A percentile compares a stretch with the other conserved stretches of the same genome.
phyloP scores from a whole-genome alignment of 2,797 vertebrate species.

The Schizopygopsis pylzovi region DNA sequence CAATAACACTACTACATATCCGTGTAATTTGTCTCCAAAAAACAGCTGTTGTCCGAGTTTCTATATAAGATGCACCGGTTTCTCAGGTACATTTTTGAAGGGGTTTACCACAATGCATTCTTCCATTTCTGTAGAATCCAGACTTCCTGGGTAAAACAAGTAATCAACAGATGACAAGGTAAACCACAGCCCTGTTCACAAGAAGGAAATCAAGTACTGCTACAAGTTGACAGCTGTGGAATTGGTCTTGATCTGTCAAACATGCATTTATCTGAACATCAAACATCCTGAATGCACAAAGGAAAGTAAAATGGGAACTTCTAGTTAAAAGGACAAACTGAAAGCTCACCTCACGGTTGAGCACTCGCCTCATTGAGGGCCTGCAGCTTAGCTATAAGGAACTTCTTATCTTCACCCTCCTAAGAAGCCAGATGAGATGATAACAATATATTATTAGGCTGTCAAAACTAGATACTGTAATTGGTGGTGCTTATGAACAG shows the following conservation, averaged over 20 bases:
- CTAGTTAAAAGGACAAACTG: not conserved
- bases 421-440: conserved; percentile 59
- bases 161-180: no score
- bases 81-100: not conserved
- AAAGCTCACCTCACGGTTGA: not conserved
- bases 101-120: not conserved
- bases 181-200: not conserved
- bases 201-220: not conserved
- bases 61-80: not conserved
- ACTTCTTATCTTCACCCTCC: conserved; percentile 88
- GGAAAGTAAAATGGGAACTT: not conserved
- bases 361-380: conserved; percentile 58
- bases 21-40: not conserved
- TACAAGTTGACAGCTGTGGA: not conserved
- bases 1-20: not conserved
- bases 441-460: not conserved
- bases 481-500: no score
- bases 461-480: no score
- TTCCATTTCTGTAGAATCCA: not conserved
- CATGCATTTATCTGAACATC: not conserved
- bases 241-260: not conserved
- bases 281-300: not conserved
- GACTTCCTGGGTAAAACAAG: not conserved
- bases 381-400: conserved; percentile 84
- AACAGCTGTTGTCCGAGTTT: not conserved